Base-by-base conservation (phyloP, 2,888 invertebrate species). In the Nesidiocoris tenuis region DNA sequence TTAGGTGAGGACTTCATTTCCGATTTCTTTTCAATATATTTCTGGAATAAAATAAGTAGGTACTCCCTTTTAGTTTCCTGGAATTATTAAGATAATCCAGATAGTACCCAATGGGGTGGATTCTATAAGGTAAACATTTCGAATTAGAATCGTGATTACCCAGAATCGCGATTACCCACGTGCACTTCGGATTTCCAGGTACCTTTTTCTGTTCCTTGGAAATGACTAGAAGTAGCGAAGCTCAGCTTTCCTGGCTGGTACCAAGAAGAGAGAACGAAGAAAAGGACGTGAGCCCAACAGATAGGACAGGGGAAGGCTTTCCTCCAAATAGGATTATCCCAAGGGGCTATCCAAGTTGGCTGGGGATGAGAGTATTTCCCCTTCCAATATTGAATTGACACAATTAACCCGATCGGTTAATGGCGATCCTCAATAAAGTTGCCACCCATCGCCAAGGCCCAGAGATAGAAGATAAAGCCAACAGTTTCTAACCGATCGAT, bases 371-470 rank as follows among this genome's bases (percentile, higher is more conserved):
- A 12, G 39, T 39, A 39, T 39, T 39, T 12, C 39, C 12, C 39
- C 39, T 19, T 17, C 39, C 65, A 39, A 65, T 39, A 65, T 65
- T 25, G 25, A 65, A 39, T 65, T 18, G 65, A n/a, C 39, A 39
- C 39, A 65, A 39, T 65, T 65, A 65, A 65, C 39, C 25, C 19
- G 18, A 39, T 65, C 5, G 39, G 0, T 12, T 39, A 65, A 65
- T 39, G 39, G 39, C 39, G 39, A 39, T 39, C 39, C 39, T 39
- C 39, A 39, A 39, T 39, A 39, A 39, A 39, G 39, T 39, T 39
- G 39, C 39, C 39, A 39, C 39, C 39, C 39, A 39, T 39, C n/a
- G n/a, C n/a, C n/a, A n/a, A n/a, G n/a, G n/a, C n/a, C 39, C 39
- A 12, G 5, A 7, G 39, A 12, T 12, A 7, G 5, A 12, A 39